These are phyloP conservation scores for Struthio camelus DNA, from an alignment of 2,113 vertebrate species.

Conservation along the genomic window DNA sequence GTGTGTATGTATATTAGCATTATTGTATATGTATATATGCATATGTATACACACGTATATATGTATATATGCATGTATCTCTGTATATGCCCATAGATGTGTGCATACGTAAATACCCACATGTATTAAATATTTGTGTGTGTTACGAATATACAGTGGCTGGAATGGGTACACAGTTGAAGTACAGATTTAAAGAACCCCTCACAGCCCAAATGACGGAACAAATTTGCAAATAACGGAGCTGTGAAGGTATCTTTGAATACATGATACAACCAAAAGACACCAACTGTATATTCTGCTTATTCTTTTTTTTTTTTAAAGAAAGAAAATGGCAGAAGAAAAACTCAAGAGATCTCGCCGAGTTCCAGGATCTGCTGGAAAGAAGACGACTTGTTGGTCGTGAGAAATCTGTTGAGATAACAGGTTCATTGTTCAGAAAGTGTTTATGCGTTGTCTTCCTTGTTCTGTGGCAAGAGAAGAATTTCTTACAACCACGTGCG, in stretches of 20 bases:
- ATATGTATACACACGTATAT: conserved; percentile 68
- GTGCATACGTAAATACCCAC: conserved; percentile 41
- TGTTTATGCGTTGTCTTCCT: conserved; percentile 46
- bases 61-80: conserved; percentile 57
- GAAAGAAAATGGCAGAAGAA: conserved; percentile 65
- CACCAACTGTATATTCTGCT: conserved; percentile 52
- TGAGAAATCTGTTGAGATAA: conserved; percentile 45
- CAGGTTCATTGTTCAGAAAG: conserved; percentile 29
- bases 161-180: conserved; percentile 27
- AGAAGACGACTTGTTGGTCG: conserved; percentile 24
- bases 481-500: not conserved
- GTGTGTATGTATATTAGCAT: conserved; percentile 64
- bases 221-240: not conserved
- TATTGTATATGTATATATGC: conserved; percentile 66
- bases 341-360: conserved; percentile 13
- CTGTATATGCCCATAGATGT: conserved; percentile 55
- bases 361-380: conserved; percentile 45
- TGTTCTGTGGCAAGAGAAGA: conserved; percentile 36
- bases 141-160: conserved; percentile 21
- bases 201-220: conserved; percentile 17
- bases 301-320: conserved; percentile 51
- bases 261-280: not conserved
- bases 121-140: conserved; percentile 19
- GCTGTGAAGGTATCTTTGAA: conserved; percentile 50
- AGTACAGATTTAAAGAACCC: conserved; percentile 43